Evolutionary conservation across 2,888 invertebrate species (phyloP).

Genomic region (Tanypteryx hageni): DNA sequence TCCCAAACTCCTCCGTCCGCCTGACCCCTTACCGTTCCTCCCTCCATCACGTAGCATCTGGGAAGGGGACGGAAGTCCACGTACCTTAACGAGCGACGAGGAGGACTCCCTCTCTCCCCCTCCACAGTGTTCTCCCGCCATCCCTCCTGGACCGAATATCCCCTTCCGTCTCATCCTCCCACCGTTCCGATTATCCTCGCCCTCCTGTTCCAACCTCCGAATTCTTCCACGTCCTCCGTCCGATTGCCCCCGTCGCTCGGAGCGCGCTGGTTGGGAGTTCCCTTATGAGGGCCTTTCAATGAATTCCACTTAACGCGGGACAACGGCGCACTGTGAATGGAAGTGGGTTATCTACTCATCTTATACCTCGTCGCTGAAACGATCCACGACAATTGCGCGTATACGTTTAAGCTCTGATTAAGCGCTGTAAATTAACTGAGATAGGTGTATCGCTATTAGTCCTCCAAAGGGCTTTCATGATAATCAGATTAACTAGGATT

Average conservation of each 20-base stretch:
- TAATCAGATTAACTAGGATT: no score
- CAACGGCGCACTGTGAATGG: conserved; percentile 16
- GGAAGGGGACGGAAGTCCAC: neutral
- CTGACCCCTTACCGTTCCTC: neutral
- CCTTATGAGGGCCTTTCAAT: neutral
- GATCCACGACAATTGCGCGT: neutral
- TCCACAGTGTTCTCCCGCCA: neutral
- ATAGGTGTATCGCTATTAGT: neutral
- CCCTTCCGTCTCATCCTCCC: neutral
- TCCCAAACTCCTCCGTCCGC: neutral
- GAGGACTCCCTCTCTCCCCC: neutral
- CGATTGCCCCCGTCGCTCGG: neutral
- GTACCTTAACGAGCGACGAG: conserved; percentile 21
- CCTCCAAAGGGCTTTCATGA: no score
- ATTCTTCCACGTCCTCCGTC: neutral
- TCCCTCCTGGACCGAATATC: neutral
- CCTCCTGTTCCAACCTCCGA: neutral
- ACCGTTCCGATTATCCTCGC: neutral
- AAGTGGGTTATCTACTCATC: conserved; percentile 44
- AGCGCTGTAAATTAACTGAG: conserved; percentile 5
- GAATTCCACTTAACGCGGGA: conserved; percentile 23
- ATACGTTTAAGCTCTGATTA: conserved; percentile 41
- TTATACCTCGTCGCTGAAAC: neutral
- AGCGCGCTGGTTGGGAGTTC: neutral
- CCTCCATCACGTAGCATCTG: conserved; percentile 21